A percentile compares a stretch with the other conserved stretches of the same genome.
phyloP scores from a whole-genome alignment of 2,888 invertebrate genomes.

The Sialis fuliginosa region DNA sequence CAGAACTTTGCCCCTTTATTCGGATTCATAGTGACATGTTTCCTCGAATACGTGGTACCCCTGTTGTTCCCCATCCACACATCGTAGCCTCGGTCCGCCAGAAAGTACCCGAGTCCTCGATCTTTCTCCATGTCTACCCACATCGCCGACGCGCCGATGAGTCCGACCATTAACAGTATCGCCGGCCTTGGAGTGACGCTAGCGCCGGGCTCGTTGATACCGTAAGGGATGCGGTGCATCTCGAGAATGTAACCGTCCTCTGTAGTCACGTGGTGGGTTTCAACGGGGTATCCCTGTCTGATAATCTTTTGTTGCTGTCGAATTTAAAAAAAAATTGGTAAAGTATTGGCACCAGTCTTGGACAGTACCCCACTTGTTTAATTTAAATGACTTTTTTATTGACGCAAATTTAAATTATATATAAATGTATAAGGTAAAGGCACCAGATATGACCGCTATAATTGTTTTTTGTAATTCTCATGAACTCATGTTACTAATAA shows the following conservation, averaged over 20 bases:
- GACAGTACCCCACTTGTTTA: too few relatives aligned
- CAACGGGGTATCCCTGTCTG: neutral
- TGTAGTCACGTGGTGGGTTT: neutral
- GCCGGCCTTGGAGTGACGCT: constrained; percentile 27
- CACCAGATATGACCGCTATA: too few relatives aligned
- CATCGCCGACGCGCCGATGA: constrained; percentile 53
- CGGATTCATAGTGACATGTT: constrained; percentile 30
- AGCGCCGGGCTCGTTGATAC: neutral
- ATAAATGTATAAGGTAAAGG: too few relatives aligned
- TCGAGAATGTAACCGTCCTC: neutral
- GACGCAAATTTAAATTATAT: too few relatives aligned
- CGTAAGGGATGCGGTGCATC: neutral
- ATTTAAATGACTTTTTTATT: too few relatives aligned
- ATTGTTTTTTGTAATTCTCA: too few relatives aligned
- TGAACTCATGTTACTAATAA: too few relatives aligned
- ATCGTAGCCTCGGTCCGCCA: constrained; percentile 53
- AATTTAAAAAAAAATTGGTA: too few relatives aligned
- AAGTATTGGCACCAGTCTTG: too few relatives aligned
- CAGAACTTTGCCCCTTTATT: constrained; percentile 33
- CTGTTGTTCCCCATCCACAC: constrained; percentile 72
- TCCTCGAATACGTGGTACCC: constrained; percentile 48
- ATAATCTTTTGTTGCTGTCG: constrained; percentile 1
- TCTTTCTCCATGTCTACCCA: constrained; percentile 57
- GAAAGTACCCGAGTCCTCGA: constrained; percentile 33
- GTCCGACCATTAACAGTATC: constrained; percentile 50